phyloP scores from a whole-genome alignment of 2,797 vertebrate species.

The Eulemur coronatus region DNA sequence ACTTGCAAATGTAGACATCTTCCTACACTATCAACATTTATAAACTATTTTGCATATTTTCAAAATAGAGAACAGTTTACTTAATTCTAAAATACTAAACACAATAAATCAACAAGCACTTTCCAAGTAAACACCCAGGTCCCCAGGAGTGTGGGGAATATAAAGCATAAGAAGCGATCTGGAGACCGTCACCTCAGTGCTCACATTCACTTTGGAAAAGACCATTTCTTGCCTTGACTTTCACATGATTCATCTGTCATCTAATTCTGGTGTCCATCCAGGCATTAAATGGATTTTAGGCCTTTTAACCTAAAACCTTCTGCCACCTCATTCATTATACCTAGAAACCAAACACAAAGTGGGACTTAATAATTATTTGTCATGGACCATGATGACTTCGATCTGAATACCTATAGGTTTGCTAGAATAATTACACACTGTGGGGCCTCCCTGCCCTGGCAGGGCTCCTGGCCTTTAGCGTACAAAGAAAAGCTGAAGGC shows the following conservation, averaged over 20 bases:
- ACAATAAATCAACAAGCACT: background rate
- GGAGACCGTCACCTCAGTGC: background rate
- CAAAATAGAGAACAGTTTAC: background rate
- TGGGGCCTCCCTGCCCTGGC: background rate
- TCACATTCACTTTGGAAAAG: background rate
- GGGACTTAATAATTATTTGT: constrained; percentile 34
- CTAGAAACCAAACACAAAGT: constrained; percentile 42
- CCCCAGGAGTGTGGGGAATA: background rate
- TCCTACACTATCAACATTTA: too few relatives aligned
- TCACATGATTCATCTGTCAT: constrained; percentile 1
- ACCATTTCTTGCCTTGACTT: background rate
- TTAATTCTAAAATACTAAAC: background rate
- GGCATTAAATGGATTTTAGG: constrained; percentile 68
- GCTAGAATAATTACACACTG: too few relatives aligned
- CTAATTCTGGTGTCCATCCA: constrained; percentile 63
- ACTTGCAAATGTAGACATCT: background rate
- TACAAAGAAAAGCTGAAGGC: background rate
- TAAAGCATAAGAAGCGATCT: background rate
- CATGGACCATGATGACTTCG: background rate
- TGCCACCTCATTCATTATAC: constrained; percentile 55
- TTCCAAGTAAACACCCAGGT: background rate
- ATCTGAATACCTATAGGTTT: background rate
- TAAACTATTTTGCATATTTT: background rate
- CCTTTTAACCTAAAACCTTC: constrained; percentile 59
- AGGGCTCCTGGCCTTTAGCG: background rate